Percentiles rank a stretch among this genome's conserved stretches.
phyloP scores from a whole-genome alignment of 1,140 invertebrate species.

The Palaemon carinicauda region DNA sequence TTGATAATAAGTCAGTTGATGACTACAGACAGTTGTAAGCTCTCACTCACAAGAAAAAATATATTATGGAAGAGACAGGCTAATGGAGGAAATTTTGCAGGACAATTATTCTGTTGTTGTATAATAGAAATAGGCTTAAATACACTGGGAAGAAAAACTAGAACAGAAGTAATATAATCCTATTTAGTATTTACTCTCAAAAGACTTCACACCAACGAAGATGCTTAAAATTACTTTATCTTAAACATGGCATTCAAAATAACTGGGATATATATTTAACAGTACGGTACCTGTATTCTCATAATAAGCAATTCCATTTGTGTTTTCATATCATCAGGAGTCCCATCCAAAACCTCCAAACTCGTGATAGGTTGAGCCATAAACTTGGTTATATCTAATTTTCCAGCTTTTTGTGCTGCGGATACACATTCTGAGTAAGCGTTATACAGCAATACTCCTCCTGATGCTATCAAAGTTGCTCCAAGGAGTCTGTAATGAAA shows the following conservation, averaged over 20 bases:
- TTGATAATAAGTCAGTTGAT: too few species aligned
- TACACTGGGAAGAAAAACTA: too few species aligned
- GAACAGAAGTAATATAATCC: too few species aligned
- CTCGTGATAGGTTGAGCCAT: conserved; percentile 87
- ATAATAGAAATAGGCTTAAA: too few species aligned
- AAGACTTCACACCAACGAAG: neutral
- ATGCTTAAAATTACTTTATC: neutral
- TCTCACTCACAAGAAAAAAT: too few species aligned
- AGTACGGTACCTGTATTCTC: conserved; percentile 72
- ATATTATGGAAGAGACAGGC: too few species aligned
- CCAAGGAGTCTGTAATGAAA: conserved; percentile 17
- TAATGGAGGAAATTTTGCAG: too few species aligned
- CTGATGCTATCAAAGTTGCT: neutral
- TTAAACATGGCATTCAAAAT: neutral
- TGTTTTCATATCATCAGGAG: conserved; percentile 81
- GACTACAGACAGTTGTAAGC: too few species aligned
- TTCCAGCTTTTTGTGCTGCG: conserved; percentile 14
- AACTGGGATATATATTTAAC: neutral
- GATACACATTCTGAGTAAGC: neutral
- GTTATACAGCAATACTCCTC: conserved; percentile 13
- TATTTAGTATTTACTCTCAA: too few species aligned
- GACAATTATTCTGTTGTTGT: too few species aligned
- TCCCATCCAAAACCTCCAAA: conserved; percentile 70
- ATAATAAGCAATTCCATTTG: conserved; percentile 92
- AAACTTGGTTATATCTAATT: conserved; percentile 65